Percentiles rank a stretch among this genome's conserved stretches.
Evolutionary conservation across 1,140 invertebrate species (phyloP).

Genomic region (Aphelenchoides fujianensis): DNA sequence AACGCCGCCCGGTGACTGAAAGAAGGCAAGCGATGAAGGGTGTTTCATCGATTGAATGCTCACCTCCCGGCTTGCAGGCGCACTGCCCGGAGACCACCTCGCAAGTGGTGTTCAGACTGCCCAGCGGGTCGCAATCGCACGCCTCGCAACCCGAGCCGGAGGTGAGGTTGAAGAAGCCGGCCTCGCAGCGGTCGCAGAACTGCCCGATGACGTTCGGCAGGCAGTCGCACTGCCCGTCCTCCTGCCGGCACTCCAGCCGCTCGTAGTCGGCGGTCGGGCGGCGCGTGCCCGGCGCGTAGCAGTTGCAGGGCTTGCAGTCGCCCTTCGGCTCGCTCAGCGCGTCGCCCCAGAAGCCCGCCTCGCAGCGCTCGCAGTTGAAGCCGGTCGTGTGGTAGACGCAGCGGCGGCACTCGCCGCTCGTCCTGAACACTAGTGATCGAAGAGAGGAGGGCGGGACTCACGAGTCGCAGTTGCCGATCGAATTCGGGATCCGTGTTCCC

Average conservation of each 20-base stretch:
- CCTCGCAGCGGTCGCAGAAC: constrained; percentile 82
- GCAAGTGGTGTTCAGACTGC: constrained; percentile 79
- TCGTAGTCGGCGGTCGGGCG: constrained; percentile 67
- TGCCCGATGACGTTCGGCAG: constrained; percentile 79
- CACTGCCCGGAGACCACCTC: constrained; percentile 74
- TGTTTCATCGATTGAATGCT: neutral
- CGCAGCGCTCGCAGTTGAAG: constrained; percentile 76
- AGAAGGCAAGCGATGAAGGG: neutral
- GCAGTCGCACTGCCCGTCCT: constrained; percentile 80
- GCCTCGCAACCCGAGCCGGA: constrained; percentile 71
- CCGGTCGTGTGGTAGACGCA: constrained; percentile 94
- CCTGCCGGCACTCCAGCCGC: constrained; percentile 75
- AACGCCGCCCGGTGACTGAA: constrained; percentile 66
- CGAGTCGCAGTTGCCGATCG: constrained; percentile 83
- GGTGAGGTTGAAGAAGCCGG: constrained; percentile 75
- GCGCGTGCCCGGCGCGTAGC: constrained; percentile 76
- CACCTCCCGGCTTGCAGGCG: constrained; percentile 78
- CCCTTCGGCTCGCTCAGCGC: constrained; percentile 45
- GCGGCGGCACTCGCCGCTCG: constrained; percentile 87
- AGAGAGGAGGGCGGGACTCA: constrained; percentile 16
- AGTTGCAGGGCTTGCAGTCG: constrained; percentile 65
- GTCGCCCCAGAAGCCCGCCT: constrained; percentile 70
- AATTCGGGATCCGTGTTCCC: constrained; percentile 89
- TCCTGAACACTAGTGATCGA: constrained; percentile 65
- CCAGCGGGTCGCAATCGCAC: constrained; percentile 81